Conservation (phyloP, 2,797 vertebrate genomes). For the Lacerta viridis region DNA sequence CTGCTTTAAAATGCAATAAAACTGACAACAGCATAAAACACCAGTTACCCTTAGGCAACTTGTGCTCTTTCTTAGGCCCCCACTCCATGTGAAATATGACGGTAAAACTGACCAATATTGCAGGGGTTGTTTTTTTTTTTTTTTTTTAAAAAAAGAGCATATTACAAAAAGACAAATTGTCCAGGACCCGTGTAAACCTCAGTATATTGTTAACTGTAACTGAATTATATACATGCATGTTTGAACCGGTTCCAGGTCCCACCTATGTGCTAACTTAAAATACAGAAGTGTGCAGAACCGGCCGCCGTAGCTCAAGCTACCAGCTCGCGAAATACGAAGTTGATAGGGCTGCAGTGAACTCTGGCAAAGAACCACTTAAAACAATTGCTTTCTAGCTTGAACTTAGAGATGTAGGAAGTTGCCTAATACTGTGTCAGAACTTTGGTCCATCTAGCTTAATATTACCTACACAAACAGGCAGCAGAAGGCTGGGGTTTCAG, state of each 20-base stretch:
- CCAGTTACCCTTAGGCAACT: neutral
- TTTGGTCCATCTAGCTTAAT: no score
- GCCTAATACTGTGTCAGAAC: no score
- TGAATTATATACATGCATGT: neutral
- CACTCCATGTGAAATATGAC: neutral
- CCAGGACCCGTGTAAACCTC: neutral
- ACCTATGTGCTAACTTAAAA: neutral
- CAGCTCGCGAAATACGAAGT: neutral
- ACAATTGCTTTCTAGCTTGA: neutral
- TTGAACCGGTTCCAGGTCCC: neutral
- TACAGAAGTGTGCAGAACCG: neutral
- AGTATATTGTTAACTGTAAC: neutral
- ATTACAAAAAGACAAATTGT: neutral
- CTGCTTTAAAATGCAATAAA: neutral
- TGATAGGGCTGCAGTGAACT: neutral
- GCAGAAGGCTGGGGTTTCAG: no score
- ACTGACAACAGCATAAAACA: neutral
- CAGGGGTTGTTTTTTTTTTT: neutral
- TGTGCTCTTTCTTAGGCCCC: neutral
- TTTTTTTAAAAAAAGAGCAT: neutral
- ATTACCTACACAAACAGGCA: no score
- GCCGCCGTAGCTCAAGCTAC: neutral
- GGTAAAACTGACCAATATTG: neutral
- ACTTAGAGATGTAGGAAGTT: neutral
- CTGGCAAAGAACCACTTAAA: neutral